Percentiles rank a stretch among this genome's conserved stretches.
Evolutionary conservation across 2,113 vertebrate genomes (phyloP).

Genomic region (Genyomyrus donnyi): DNA sequence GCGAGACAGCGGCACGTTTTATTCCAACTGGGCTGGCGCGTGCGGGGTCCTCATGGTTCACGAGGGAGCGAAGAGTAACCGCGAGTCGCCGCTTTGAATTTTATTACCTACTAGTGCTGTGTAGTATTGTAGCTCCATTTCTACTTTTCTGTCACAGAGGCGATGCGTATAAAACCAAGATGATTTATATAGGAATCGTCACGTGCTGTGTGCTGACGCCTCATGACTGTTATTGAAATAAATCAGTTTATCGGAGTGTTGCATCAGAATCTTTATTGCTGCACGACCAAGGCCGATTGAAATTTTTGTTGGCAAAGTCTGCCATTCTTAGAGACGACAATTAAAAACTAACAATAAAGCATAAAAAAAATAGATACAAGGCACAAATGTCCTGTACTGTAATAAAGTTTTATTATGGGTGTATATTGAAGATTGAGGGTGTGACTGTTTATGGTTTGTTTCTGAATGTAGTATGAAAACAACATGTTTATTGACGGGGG

Average conservation of each 20-base stretch:
- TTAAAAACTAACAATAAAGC: neutral
- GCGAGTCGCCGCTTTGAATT: neutral
- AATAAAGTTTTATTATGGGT: neutral
- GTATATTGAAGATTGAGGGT: neutral
- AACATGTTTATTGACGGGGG: neutral
- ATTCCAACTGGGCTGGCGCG: neutral
- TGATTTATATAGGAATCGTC: neutral
- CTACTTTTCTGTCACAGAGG: neutral
- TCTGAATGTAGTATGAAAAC: neutral
- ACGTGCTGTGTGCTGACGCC: no score
- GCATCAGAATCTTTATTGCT: neutral
- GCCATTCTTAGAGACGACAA: neutral
- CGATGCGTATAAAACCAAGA: neutral
- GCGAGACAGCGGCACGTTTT: neutral
- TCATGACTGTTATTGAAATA: neutral
- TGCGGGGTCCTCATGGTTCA: neutral
- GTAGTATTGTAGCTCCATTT: neutral
- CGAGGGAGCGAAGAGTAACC: neutral
- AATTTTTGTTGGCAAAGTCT: neutral
- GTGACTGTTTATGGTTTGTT: neutral
- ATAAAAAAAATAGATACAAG: neutral
- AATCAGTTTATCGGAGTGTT: neutral
- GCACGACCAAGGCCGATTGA: neutral
- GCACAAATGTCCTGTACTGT: neutral
- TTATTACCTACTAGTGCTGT: neutral